phyloP scores from a whole-genome alignment of 2,888 invertebrate species.

The Mellilla xanthometata region DNA sequence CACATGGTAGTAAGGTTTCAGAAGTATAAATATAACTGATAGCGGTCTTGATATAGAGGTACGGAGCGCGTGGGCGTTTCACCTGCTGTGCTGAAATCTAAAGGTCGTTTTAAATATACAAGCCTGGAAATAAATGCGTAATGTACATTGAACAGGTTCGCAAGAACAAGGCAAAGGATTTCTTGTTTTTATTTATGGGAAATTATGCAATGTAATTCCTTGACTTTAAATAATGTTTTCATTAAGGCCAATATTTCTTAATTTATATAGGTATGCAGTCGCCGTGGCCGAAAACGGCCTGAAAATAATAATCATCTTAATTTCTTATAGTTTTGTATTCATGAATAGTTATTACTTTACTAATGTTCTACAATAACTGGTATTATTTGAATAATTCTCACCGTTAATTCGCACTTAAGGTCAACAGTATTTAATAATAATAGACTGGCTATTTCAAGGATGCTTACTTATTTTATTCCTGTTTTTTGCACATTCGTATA shows the following conservation, averaged over 20 bases:
- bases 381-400: slow-evolving; percentile 29
- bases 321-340: too few species aligned
- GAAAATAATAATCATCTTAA: too few species aligned
- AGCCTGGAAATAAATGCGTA: slow-evolving; percentile 3
- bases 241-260: background rate
- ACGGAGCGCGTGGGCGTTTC: slow-evolving; percentile 15
- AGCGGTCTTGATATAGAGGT: slow-evolving; percentile 15
- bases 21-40: slow-evolving; percentile 40
- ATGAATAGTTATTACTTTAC: too few species aligned
- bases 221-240: background rate
- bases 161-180: slow-evolving; percentile 5
- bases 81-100: slow-evolving; percentile 18
- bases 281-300: too few species aligned
- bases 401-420: slow-evolving; percentile 35
- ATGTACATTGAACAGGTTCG: slow-evolving; percentile 10
- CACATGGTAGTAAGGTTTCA: slow-evolving; percentile 37
- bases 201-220: slow-evolving; percentile 4
- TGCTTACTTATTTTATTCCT: too few species aligned
- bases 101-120: slow-evolving; percentile 16
- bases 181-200: slow-evolving; percentile 3
- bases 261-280: too few species aligned
- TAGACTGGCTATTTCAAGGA: too few species aligned
- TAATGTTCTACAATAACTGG: slow-evolving; percentile 23
- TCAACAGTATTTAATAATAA: too few species aligned
- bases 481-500: too few species aligned